A percentile compares a stretch with the other conserved stretches of the same genome.
Evolutionary conservation across 2,113 vertebrate species (phyloP).

Genomic region (Elephantulus edwardii): DNA sequence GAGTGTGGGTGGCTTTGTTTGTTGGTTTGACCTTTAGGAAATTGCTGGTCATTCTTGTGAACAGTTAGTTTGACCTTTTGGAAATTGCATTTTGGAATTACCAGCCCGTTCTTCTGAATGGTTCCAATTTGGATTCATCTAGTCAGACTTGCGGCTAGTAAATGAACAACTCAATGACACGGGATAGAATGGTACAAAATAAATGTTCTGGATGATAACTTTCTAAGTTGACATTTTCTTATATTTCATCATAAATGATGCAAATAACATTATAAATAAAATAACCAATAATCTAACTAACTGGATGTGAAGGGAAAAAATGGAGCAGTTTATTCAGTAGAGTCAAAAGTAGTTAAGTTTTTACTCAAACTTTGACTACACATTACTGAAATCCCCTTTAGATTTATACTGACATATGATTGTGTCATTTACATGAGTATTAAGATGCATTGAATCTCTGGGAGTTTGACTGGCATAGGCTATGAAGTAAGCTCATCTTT

Average conservation of each 20-base stretch:
- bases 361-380: background rate
- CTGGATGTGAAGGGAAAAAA: background rate
- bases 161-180: background rate
- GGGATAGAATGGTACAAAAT: background rate
- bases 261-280: background rate
- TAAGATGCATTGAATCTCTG: background rate
- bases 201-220: background rate
- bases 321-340: background rate
- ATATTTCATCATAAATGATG: background rate
- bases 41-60: too few relatives aligned
- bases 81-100: background rate
- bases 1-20: background rate
- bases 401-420: background rate
- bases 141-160: background rate
- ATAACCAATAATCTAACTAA: background rate
- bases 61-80: background rate
- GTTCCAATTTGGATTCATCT: background rate
- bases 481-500: constrained; percentile 3
- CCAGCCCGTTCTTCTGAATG: background rate
- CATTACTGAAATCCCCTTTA: background rate
- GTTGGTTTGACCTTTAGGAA: background rate
- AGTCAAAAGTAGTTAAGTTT: background rate
- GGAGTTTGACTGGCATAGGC: background rate
- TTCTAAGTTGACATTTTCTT: background rate
- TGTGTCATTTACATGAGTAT: background rate